Conservation (phyloP, 2,113 vertebrate genomes). For the Vulpes ferrilata region DNA sequence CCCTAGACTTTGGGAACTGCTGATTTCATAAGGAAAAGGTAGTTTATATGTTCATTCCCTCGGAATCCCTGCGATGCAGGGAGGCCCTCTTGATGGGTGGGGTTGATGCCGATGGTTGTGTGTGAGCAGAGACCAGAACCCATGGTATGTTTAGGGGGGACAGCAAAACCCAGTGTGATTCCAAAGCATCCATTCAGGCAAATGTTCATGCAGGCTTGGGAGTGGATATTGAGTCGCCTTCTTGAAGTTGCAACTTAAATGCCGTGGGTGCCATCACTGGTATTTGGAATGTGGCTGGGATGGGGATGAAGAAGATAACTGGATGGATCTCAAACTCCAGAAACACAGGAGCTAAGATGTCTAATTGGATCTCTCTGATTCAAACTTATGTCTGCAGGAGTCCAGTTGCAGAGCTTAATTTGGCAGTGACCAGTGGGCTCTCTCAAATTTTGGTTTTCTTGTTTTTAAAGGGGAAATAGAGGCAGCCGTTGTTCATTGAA, state of each 20-base stretch:
- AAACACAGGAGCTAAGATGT: not conserved
- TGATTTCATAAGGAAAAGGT: not conserved
- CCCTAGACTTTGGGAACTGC: not conserved
- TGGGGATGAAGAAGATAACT: not conserved
- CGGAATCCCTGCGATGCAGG: not conserved
- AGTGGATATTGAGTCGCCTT: accelerated
- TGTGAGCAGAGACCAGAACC: not conserved
- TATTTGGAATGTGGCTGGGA: not conserved
- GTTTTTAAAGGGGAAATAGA: not conserved
- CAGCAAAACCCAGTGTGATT: not conserved
- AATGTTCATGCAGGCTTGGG: not conserved
- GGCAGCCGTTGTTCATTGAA: not conserved
- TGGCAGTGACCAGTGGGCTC: not conserved
- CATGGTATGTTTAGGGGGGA: not conserved
- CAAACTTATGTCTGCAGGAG: not conserved
- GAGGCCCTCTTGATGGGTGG: not conserved
- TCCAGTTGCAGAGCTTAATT: not conserved
- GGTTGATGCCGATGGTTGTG: not conserved
- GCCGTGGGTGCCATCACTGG: not conserved
- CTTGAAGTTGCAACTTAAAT: not conserved
- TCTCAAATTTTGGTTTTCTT: not conserved
- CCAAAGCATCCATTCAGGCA: not conserved
- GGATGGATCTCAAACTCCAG: not conserved
- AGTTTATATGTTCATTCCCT: too few relatives aligned
- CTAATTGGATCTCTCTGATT: not conserved